Evolutionary conservation across 2,113 vertebrate species (phyloP).

Genomic region (Pseudorectes ferrugineus): DNA sequence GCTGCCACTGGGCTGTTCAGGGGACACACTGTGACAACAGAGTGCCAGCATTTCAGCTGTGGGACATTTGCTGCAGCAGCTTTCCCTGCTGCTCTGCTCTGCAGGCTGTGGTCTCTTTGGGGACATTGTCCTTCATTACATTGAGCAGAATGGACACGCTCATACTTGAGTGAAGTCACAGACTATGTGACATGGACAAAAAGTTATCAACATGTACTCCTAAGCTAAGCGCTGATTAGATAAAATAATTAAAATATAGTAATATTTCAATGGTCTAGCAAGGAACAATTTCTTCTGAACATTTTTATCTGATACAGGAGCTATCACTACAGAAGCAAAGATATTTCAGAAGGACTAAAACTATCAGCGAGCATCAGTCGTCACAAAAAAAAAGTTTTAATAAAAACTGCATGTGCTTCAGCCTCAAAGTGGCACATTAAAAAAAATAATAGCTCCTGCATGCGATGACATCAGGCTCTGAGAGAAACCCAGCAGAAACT

Average conservation of each 20-base stretch:
- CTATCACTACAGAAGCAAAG: not conserved
- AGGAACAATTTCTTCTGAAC: not conserved
- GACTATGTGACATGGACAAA: not conserved
- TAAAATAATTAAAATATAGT: not conserved
- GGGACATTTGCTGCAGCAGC: not conserved
- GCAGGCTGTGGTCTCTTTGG: not conserved
- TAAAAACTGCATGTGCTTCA: not conserved
- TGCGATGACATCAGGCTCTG: not conserved
- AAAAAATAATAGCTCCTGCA: not conserved
- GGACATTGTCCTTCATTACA: not conserved
- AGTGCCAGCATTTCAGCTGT: not conserved
- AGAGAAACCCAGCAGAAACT: constrained; percentile 28
- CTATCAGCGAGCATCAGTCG: not conserved
- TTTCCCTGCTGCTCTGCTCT: not conserved
- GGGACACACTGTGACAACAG: not conserved
- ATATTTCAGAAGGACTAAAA: not conserved
- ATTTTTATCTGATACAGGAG: not conserved
- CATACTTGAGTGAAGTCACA: not conserved
- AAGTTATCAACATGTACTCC: not conserved
- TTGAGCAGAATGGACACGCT: not conserved
- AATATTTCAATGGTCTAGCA: not conserved
- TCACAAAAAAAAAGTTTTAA: not conserved
- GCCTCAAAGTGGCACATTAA: not conserved
- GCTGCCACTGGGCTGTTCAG: not conserved
- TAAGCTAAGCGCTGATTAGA: not conserved